phyloP scores from a whole-genome alignment of 1,140 invertebrate species.

The Parasteatoda tepidariorum region DNA sequence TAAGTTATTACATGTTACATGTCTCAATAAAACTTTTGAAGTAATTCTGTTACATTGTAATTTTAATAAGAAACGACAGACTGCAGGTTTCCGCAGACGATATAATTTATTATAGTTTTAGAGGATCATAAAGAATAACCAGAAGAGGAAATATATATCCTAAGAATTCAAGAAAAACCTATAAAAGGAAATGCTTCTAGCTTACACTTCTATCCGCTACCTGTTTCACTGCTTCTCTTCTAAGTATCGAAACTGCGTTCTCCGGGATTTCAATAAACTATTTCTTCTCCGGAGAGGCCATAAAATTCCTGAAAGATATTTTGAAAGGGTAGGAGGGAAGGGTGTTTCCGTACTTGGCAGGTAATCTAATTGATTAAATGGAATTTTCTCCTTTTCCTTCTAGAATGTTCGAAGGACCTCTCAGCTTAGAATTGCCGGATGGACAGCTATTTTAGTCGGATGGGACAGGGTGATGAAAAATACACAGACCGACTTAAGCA shows the following conservation, averaged over 20 bases:
- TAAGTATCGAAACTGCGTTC: not conserved
- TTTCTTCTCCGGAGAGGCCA: constrained; percentile 11
- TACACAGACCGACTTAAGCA: not conserved
- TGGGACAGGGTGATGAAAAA: not conserved
- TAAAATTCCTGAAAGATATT: constrained; percentile 24
- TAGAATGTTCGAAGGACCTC: not conserved
- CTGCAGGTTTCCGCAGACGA: too few species aligned
- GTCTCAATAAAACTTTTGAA: too few species aligned
- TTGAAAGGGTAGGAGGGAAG: constrained; percentile 3
- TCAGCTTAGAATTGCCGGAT: not conserved
- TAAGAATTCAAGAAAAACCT: not conserved
- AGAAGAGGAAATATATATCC: too few species aligned
- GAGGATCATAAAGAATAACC: too few species aligned
- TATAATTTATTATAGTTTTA: too few species aligned
- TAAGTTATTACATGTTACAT: too few species aligned
- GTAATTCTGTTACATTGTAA: too few species aligned
- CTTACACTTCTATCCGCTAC: not conserved
- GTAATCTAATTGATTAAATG: constrained; percentile 41
- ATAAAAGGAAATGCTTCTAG: not conserved
- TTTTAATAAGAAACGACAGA: too few species aligned
- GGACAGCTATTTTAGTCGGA: not conserved
- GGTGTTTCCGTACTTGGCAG: constrained; percentile 8
- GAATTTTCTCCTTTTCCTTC: constrained; percentile 9
- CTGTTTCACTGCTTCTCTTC: not conserved
- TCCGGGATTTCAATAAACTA: constrained; percentile 21